Percentiles rank a stretch among this genome's conserved stretches.
phyloP scores from a whole-genome alignment of 2,113 vertebrate species.

The Cichladusa arquata region DNA sequence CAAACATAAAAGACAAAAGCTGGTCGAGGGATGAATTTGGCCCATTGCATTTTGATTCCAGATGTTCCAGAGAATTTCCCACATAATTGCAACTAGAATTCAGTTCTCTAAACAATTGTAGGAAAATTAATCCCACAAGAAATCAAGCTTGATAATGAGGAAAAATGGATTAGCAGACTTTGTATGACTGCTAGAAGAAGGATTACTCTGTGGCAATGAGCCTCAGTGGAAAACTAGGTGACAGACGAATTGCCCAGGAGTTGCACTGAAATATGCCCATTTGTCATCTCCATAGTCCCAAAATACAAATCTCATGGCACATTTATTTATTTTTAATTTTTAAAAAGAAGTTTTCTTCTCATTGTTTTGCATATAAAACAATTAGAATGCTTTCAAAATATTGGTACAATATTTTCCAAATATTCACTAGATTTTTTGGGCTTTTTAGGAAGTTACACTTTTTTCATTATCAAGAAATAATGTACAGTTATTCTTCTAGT shows the following conservation, averaged over 20 bases:
- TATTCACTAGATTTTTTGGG: background rate
- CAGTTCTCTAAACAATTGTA: background rate
- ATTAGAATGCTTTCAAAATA: background rate
- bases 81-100: background rate
- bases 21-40: background rate
- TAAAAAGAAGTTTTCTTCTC: background rate
- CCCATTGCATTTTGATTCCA: background rate
- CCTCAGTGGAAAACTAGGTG: background rate
- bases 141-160: conserved; percentile 30
- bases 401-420: background rate
- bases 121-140: background rate
- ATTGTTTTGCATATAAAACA: background rate
- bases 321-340: background rate
- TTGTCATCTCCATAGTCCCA: background rate
- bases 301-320: background rate
- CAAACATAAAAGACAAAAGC: background rate
- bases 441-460: background rate
- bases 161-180: conserved; percentile 5
- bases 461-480: background rate
- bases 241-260: background rate
- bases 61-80: background rate
- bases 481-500: background rate
- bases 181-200: background rate
- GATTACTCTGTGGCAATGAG: background rate
- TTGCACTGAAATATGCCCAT: background rate